These are phyloP conservation scores for Haliaeetus leucogaster DNA, from an alignment of 2,113 vertebrate species.

Conservation along the genomic window DNA sequence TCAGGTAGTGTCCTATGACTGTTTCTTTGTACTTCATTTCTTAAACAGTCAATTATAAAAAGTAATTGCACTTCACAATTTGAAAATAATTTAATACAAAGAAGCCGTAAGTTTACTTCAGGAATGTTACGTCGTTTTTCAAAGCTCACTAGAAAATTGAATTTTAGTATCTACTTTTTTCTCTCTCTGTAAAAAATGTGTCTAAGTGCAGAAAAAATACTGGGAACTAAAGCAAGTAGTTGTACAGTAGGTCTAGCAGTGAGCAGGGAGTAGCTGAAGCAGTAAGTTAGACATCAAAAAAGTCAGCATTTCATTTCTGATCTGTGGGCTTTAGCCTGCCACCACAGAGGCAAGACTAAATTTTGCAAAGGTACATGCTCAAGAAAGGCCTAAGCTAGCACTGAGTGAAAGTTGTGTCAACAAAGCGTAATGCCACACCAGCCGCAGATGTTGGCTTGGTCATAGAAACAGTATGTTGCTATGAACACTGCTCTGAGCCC, in stretches of 20 bases:
- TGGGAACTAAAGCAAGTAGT: not conserved
- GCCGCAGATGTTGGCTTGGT: not conserved
- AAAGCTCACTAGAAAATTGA: not conserved
- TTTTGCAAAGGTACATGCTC: not conserved
- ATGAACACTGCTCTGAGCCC: not conserved
- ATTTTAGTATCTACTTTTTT: not conserved
- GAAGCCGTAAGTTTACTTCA: not conserved
- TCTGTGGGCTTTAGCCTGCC: not conserved
- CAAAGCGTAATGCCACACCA: accelerated
- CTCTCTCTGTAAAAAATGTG: not conserved
- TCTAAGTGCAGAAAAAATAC: not conserved
- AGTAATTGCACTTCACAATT: not conserved
- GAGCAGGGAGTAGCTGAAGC: not conserved
- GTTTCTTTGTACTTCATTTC: not conserved
- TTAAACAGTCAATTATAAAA: not conserved
- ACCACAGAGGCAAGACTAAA: not conserved
- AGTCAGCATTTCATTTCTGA: not conserved
- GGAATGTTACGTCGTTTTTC: not conserved
- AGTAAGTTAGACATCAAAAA: not conserved
- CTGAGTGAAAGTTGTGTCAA: not conserved
- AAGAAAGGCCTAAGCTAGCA: not conserved
- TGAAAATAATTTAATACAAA: not conserved
- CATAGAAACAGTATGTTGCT: not conserved
- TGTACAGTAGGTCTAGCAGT: not conserved
- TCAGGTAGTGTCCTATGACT: not conserved